Percentiles rank a stretch among this genome's conserved stretches.
These are phyloP conservation scores for Empidonax traillii DNA, from an alignment of 2,113 vertebrate species.

Conservation along the genomic window DNA sequence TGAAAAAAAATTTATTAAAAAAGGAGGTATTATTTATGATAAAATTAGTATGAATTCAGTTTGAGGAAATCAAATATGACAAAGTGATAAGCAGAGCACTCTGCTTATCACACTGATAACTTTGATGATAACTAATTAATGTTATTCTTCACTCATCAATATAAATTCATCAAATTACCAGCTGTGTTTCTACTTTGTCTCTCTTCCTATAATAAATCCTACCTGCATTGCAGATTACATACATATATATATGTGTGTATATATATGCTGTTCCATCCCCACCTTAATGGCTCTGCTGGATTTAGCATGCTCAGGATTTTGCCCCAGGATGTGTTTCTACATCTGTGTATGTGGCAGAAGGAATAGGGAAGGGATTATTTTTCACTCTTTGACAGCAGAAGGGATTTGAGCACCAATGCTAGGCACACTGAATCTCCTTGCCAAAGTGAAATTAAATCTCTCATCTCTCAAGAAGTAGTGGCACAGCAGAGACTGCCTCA, in stretches of 20 bases:
- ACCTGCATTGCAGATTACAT: background rate
- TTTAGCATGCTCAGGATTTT: background rate
- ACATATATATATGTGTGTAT: no score
- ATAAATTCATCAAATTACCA: background rate
- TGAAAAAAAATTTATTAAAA: background rate
- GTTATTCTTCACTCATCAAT: background rate
- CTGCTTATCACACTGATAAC: background rate
- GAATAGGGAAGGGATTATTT: constrained; percentile 25
- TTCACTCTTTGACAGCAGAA: constrained; percentile 27
- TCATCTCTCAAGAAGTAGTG: background rate
- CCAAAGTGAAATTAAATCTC: background rate
- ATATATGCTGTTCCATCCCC: background rate
- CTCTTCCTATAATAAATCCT: background rate
- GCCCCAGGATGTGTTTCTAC: constrained; percentile 31
- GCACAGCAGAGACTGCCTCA: background rate
- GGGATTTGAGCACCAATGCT: background rate
- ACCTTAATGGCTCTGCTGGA: background rate
- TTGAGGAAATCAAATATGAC: background rate
- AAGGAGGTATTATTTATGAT: background rate
- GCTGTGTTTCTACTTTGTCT: background rate
- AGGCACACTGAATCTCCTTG: background rate
- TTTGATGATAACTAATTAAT: background rate
- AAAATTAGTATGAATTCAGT: background rate
- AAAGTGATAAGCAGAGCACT: background rate
- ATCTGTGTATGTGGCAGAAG: constrained; percentile 37